Evolutionary conservation across 2,888 invertebrate species (phyloP).

Genomic region (Eudasyphora cyanicolor): DNA sequence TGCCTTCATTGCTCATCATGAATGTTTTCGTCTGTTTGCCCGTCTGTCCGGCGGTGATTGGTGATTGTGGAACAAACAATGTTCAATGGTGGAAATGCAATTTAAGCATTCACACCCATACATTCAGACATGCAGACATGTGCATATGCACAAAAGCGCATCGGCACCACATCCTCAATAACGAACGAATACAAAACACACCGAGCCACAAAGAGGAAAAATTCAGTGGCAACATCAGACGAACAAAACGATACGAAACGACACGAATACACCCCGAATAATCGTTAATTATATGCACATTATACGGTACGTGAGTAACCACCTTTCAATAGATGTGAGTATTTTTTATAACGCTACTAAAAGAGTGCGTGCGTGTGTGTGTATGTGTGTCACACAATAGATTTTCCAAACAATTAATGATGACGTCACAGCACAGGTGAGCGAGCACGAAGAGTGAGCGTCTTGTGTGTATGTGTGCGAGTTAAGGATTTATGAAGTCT

Average conservation of each 20-base stretch:
- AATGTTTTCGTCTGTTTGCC: no score
- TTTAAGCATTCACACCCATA: background rate
- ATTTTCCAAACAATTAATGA: slow-evolving; percentile 38
- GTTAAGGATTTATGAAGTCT: slow-evolving; percentile 31
- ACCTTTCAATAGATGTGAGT: background rate
- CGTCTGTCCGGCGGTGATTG: no score
- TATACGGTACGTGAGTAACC: background rate
- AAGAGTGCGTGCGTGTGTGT: background rate
- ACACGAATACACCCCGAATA: slow-evolving; percentile 5
- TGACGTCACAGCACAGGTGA: slow-evolving; percentile 44
- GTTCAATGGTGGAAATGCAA: background rate
- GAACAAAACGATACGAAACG: background rate
- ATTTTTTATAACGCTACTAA: background rate
- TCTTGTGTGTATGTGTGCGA: background rate
- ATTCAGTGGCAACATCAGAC: slow-evolving; percentile 5
- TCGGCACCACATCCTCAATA: background rate
- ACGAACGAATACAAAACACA: background rate
- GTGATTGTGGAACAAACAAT: slow-evolving; percentile 30
- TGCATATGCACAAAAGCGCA: no score
- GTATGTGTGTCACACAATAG: slow-evolving; percentile 17
- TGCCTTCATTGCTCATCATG: background rate
- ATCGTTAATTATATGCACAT: slow-evolving; percentile 45
- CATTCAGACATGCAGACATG: slow-evolving; percentile 22
- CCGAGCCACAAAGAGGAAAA: background rate
- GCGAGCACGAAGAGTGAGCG: background rate